phyloP scores from a whole-genome alignment of 2,888 invertebrate species.

The Drosophila austrosaltans region DNA sequence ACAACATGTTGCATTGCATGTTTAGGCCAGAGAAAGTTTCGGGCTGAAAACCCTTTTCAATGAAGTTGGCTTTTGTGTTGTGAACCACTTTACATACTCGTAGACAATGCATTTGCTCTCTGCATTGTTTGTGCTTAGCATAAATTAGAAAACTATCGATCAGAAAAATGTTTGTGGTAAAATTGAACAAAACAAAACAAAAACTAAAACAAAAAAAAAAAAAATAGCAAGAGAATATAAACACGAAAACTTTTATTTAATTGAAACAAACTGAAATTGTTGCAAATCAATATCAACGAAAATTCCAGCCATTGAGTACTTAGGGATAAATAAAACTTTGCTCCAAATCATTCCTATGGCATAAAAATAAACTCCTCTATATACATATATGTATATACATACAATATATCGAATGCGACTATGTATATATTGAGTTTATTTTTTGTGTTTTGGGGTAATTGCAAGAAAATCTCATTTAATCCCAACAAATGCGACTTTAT shows the following conservation, averaged over 20 bases:
- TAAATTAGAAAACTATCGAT: conserved; percentile 68
- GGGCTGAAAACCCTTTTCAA: conserved; percentile 31
- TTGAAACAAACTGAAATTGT: conserved; percentile 32
- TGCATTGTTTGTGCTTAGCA: conserved; percentile 52
- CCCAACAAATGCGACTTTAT: conserved; percentile 77
- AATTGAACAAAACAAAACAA: conserved; percentile 42
- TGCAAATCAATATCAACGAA: conserved; percentile 50
- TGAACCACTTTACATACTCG: conserved; percentile 16
- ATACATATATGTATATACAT: no score
- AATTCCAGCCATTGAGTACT: conserved; percentile 36
- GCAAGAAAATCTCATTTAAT: conserved; percentile 81
- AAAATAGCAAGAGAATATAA: conserved; percentile 14
- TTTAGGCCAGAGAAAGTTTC: conserved; percentile 27
- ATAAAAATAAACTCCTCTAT: neutral
- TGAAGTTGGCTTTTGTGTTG: conserved; percentile 18
- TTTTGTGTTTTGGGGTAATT: conserved; percentile 65
- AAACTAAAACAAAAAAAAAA: conserved; percentile 21
- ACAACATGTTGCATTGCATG: conserved; percentile 49
- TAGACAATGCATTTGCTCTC: conserved; percentile 40
- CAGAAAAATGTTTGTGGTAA: conserved; percentile 35
- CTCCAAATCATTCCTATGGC: neutral
- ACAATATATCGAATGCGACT: neutral
- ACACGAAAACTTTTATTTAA: conserved; percentile 16
- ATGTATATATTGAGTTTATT: conserved; percentile 2
- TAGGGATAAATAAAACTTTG: conserved; percentile 36